Conservation (phyloP, 2,113 vertebrate species). For the Copsychus sechellarum region DNA sequence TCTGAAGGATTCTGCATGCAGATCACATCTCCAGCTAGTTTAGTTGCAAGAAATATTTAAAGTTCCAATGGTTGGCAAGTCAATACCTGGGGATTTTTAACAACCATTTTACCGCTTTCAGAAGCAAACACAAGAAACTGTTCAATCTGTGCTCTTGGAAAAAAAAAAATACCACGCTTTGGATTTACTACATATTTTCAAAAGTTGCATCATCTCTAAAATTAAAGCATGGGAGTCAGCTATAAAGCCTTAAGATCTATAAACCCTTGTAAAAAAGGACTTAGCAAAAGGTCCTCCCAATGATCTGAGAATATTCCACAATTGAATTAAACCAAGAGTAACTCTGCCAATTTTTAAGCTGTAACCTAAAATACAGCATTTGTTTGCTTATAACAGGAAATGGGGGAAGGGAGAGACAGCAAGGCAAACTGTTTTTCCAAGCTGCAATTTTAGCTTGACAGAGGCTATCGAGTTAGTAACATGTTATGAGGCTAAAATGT, state of each 20-base stretch:
- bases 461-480: not conserved
- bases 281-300: not conserved
- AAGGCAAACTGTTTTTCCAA: conserved; percentile 39
- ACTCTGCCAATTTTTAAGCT: conserved; percentile 53
- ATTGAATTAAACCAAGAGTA: conserved; percentile 32
- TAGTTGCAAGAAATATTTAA: conserved; percentile 25
- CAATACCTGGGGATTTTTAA: conserved; percentile 27
- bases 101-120: not conserved
- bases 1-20: conserved; percentile 5
- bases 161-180: not conserved
- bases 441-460: not conserved
- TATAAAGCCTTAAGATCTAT: not conserved
- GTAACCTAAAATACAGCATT: conserved; percentile 56
- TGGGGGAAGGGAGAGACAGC: conserved; percentile 59
- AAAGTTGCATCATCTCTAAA: conserved; percentile 15
- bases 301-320: conserved; percentile 1
- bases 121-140: not conserved
- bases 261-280: not conserved
- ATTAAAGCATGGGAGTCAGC: not conserved
- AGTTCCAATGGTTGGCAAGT: not conserved
- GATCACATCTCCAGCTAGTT: conserved; percentile 6
- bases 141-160: not conserved
- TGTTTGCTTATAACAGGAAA: conserved; percentile 65
- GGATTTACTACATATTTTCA: not conserved
- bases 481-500: not conserved